A percentile compares a stretch with the other conserved stretches of the same genome.
Conservation (phyloP, 2,888 invertebrate species). For the Tenthredo distinguenda region DNA sequence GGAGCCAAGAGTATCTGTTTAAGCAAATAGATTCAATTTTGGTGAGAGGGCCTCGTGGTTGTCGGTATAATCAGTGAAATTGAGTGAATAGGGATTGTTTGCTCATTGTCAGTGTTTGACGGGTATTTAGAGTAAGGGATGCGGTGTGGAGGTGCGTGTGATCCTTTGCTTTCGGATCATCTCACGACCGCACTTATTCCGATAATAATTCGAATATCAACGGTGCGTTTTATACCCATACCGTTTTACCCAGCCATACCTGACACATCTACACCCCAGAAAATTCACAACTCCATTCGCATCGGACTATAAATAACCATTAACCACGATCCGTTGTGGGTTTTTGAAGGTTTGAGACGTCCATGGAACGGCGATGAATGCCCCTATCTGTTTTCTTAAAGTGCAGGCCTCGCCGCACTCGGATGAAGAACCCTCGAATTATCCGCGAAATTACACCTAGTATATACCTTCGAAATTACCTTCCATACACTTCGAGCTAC, state of each 20-base stretch:
- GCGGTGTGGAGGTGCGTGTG: neutral
- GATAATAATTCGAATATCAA: conserved; percentile 18
- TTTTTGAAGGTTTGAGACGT: conserved; percentile 31
- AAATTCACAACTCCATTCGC: conserved; percentile 37
- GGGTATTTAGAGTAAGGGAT: neutral
- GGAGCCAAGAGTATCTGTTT: neutral
- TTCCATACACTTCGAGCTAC: conserved; percentile 23
- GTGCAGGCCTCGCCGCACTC: conserved; percentile 7
- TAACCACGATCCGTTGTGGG: conserved; percentile 44
- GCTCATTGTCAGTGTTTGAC: neutral
- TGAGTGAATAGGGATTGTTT: neutral
- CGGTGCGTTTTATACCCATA: neutral
- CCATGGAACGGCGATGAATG: conserved; percentile 16
- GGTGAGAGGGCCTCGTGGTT: neutral
- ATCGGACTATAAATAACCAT: conserved; percentile 36
- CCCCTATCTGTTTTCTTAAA: conserved; percentile 36
- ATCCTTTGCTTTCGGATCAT: conserved; percentile 1
- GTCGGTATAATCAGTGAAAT: neutral
- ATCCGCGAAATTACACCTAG: conserved; percentile 40
- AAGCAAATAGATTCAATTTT: neutral
- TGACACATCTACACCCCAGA: neutral
- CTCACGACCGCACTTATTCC: conserved; percentile 21
- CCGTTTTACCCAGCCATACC: neutral
- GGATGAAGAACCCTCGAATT: conserved; percentile 31
- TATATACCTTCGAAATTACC: neutral